Percentiles rank a stretch among this genome's conserved stretches.
phyloP scores from a whole-genome alignment of 2,113 vertebrate species.

The Uria lomvia region DNA sequence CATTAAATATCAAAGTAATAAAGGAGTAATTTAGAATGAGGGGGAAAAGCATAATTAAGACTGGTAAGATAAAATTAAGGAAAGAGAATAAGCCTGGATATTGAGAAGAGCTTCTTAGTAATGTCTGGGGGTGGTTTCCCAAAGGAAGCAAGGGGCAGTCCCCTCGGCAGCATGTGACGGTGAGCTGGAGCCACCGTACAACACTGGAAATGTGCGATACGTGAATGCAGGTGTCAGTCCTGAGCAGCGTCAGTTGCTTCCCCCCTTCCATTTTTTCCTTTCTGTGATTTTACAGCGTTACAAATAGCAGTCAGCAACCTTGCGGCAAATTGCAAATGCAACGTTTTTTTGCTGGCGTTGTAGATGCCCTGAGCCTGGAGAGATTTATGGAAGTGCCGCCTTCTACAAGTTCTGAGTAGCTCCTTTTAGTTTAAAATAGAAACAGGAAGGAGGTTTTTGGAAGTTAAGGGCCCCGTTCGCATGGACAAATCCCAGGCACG shows the following conservation, averaged over 20 bases:
- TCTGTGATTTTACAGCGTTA: neutral
- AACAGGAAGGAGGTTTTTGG: neutral
- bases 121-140: neutral
- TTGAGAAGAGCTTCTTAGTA: neutral
- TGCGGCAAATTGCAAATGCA: neutral
- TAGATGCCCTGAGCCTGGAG: neutral
- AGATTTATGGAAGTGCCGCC: neutral
- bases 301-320: neutral
- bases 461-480: neutral
- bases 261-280: neutral
- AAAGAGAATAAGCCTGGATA: neutral
- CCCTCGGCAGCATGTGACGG: neutral
- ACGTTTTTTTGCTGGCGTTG: rapidly evolving
- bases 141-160: neutral
- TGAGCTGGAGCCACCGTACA: neutral
- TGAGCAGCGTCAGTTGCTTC: neutral
- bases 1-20: neutral
- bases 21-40: neutral
- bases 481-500: neutral
- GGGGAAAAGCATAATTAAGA: neutral
- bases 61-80: neutral
- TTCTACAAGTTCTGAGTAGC: neutral
- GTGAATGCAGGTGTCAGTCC: neutral
- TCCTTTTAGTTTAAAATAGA: constrained; percentile 35
- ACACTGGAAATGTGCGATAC: neutral